Evolutionary conservation across 1,140 invertebrate species (phyloP), one percentile per base, ranked within the genome.

Genomic region (Pantala flavescens): DNA sequence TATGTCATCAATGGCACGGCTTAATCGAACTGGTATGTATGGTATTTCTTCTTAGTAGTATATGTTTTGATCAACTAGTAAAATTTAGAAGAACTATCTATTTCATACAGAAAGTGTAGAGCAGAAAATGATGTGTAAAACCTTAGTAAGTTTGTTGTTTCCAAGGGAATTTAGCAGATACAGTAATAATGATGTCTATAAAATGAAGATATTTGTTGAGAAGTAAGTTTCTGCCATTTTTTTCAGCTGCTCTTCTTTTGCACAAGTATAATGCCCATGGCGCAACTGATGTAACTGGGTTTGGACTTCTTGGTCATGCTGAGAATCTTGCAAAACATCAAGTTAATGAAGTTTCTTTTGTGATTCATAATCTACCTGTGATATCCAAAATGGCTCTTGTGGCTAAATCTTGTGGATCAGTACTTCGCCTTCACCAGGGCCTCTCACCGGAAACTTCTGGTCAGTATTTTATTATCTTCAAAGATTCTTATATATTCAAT

Each of bases 211-310:
- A 36, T 36, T 36, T 36, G 28, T n/a, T n/a, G 9, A 36, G 9
- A 9, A 36, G 28, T 36, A 9, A 36, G 3, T 36, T 36, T 36
- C 3, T 36, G 2, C 28, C 75, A 49, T 23, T 70, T 77, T 79
- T 84, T 84, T 42, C 76, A 91, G 95, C 94, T 78, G 94, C 96
- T 11, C 85, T 93, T 76, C 84, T 98, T 71, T 98, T 98, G 96
- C 96, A 98, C 83, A 98, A 98, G 82, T 98, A 98, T 81, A 97
- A 98, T 84, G 96, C 96, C 7, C 96, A 98, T 83, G 97, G 96
- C 42, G 95, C 96, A 7, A 99, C 97, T 36, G 97, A 98, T 83
- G 93, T 99, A 0, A 98, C 96, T 74, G 97, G 97, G 23, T 99
- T 98, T 84, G 97, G 97, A 43, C 84, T 99, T 0, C 83, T 98